These are phyloP conservation scores for Urocynchramus pylzowi DNA, from an alignment of 2,113 vertebrate genomes.

Conservation along the genomic window DNA sequence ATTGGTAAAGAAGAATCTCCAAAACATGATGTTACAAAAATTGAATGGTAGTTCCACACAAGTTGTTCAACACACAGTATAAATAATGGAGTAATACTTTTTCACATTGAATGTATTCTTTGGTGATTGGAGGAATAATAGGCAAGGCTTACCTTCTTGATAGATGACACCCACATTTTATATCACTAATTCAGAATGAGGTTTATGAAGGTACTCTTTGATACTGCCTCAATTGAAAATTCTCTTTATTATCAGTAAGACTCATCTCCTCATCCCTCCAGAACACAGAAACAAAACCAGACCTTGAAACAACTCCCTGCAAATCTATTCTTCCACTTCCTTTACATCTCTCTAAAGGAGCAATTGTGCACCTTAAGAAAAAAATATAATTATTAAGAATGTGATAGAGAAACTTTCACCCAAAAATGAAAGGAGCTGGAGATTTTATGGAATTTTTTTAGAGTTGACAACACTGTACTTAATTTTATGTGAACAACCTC, in stretches of 20 bases:
- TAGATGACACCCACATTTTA: neutral
- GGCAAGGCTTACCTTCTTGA: neutral
- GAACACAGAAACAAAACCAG: neutral
- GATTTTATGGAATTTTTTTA: neutral
- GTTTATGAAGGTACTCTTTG: neutral
- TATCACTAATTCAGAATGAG: neutral
- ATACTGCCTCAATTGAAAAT: neutral
- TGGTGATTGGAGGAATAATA: neutral
- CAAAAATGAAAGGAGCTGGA: neutral
- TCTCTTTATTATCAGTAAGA: neutral
- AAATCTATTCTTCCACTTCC: neutral
- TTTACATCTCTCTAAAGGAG: neutral
- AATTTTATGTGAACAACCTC: neutral
- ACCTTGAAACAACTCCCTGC: neutral
- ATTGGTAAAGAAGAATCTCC: neutral
- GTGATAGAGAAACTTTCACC: neutral
- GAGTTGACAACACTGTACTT: neutral
- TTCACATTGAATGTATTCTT: neutral
- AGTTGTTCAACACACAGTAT: neutral
- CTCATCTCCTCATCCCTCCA: neutral
- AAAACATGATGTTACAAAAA: neutral
- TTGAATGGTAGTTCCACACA: neutral
- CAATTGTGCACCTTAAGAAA: rapidly evolving
- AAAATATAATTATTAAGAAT: neutral
- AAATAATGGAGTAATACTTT: neutral